Conservation (phyloP, 2,113 vertebrate genomes). For the Poeciliopsis prolifica region DNA sequence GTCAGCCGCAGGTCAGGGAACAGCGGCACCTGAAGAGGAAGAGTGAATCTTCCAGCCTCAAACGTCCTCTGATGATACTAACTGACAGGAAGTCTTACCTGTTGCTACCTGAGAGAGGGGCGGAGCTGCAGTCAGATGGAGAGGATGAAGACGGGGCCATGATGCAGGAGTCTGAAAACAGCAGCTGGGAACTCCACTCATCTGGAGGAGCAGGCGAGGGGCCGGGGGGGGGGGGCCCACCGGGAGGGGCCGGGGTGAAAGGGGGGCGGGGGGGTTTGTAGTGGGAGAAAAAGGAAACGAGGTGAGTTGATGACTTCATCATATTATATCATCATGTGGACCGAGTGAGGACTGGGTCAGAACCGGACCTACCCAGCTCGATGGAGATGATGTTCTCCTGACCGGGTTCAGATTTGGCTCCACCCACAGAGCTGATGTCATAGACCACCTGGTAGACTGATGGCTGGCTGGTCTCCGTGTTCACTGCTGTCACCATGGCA, state of each 20-base stretch:
- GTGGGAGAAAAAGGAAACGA: not conserved
- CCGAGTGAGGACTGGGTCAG: not conserved
- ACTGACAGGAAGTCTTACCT: constrained; percentile 37
- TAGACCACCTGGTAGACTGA: constrained; percentile 85
- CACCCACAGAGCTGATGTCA: constrained; percentile 72
- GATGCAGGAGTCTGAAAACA: constrained; percentile 76
- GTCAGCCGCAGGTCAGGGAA: constrained; percentile 81
- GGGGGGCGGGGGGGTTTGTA: too few relatives aligned
- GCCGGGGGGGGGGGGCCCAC: too few relatives aligned
- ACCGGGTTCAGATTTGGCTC: constrained; percentile 46
- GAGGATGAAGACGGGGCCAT: not conserved
- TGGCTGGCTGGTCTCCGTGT: not conserved
- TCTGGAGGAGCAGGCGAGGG: constrained; percentile 56
- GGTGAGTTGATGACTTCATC: too few relatives aligned
- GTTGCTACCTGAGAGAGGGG: constrained; percentile 7
- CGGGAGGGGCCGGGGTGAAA: too few relatives aligned
- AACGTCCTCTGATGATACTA: not conserved
- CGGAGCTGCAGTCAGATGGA: not conserved
- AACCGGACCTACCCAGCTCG: constrained; percentile 78
- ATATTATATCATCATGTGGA: not conserved
- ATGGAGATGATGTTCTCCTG: constrained; percentile 78
- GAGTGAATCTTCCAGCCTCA: not conserved
- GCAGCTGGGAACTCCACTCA: constrained; percentile 75
- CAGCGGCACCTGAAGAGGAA: constrained; percentile 33
- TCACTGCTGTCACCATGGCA: not conserved